Evolutionary conservation across 1,140 invertebrate genomes (phyloP).

Genomic region (Periplaneta americana): DNA sequence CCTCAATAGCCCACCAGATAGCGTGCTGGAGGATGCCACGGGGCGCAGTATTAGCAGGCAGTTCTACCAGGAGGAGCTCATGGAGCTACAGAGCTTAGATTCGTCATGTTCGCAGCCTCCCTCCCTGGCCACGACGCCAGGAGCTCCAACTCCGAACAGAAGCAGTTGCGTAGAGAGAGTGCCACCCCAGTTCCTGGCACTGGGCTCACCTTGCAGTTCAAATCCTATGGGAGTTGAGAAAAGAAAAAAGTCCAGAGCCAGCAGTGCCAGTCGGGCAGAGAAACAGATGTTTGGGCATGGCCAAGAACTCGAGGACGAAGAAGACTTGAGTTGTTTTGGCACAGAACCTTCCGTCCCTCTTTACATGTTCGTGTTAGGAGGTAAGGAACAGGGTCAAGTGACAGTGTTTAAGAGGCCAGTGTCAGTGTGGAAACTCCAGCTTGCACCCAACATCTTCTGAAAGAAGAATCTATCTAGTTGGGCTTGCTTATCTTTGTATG

Average conservation of each 20-base stretch:
- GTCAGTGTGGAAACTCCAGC: slow-evolving; percentile 58
- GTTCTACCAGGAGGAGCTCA: slow-evolving; percentile 16
- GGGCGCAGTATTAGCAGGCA: slow-evolving; percentile 29
- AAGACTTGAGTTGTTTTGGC: slow-evolving; percentile 3
- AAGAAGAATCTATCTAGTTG: background rate
- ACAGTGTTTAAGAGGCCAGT: slow-evolving; percentile 60
- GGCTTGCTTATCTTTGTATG: background rate
- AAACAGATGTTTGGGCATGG: slow-evolving; percentile 29
- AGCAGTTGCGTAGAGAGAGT: background rate
- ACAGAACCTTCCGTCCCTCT: slow-evolving; percentile 43
- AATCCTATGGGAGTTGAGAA: slow-evolving; percentile 19
- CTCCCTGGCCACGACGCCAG: background rate
- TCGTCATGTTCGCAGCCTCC: background rate
- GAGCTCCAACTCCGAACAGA: background rate
- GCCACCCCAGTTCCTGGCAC: slow-evolving; percentile 38
- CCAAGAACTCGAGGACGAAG: slow-evolving; percentile 30
- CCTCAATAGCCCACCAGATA: slow-evolving; percentile 46
- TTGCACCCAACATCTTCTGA: slow-evolving; percentile 31
- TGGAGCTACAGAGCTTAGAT: slow-evolving; percentile 9
- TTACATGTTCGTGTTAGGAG: slow-evolving; percentile 57
- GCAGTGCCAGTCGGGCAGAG: slow-evolving; percentile 30
- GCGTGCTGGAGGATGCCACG: slow-evolving; percentile 43
- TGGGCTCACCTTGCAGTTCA: slow-evolving; percentile 13
- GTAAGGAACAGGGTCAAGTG: slow-evolving; percentile 59
- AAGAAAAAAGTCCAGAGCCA: slow-evolving; percentile 39